Conservation (phyloP, 2,113 vertebrate genomes). For the Nerophis ophidion region DNA sequence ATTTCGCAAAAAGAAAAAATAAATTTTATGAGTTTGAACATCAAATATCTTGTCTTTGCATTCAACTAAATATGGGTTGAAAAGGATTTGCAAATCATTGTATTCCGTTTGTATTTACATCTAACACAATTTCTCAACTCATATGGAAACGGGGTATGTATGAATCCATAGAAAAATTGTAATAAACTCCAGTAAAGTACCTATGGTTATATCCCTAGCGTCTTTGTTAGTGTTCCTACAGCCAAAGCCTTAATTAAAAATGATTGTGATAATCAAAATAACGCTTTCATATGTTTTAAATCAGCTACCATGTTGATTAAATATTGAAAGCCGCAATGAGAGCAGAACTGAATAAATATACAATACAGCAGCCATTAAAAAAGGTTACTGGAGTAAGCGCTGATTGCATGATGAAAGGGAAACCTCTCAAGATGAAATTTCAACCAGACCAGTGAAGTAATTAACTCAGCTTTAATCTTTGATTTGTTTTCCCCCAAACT, state of each 20-base stretch:
- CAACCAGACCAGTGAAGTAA: constrained; percentile 17
- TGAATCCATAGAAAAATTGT: too few relatives aligned
- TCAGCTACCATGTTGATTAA: background rate
- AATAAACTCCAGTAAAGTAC: too few relatives aligned
- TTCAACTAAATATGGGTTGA: too few relatives aligned
- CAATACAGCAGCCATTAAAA: background rate
- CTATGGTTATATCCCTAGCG: too few relatives aligned
- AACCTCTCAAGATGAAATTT: constrained; percentile 21
- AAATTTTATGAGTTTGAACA: too few relatives aligned
- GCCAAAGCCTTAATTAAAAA: background rate
- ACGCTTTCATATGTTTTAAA: background rate
- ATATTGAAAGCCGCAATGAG: background rate
- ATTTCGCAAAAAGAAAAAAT: too few relatives aligned
- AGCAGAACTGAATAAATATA: background rate
- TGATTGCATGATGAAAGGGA: constrained; percentile 11
- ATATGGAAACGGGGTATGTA: too few relatives aligned
- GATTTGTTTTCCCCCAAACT: background rate
- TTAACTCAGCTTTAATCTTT: constrained; percentile 13
- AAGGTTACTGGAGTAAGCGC: constrained; percentile 7
- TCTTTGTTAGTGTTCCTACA: too few relatives aligned
- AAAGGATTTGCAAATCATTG: too few relatives aligned
- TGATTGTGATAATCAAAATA: background rate
- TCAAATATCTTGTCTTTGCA: too few relatives aligned
- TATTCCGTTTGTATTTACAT: too few relatives aligned
- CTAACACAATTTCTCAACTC: too few relatives aligned